Conservation (phyloP, 2,888 invertebrate species). For the Acleris holmiana region DNA sequence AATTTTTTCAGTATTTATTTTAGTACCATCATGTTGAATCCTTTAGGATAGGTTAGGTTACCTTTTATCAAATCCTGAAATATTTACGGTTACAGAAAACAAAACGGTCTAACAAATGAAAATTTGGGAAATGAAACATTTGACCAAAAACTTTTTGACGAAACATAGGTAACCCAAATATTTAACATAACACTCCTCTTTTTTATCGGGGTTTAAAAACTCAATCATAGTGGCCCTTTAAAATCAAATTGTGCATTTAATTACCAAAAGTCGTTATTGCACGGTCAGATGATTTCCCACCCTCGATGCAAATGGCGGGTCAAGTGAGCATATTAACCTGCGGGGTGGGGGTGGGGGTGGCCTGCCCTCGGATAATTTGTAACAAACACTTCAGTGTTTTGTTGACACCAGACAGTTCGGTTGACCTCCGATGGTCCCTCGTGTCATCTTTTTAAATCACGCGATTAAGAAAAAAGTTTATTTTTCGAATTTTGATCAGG, state of each 20-base stretch:
- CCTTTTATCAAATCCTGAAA: too few species aligned
- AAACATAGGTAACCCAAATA: too few species aligned
- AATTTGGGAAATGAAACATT: too few species aligned
- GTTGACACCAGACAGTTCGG: conserved; percentile 68
- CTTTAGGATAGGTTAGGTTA: too few species aligned
- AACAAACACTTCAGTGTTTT: conserved; percentile 71
- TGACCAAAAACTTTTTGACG: too few species aligned
- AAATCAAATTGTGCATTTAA: conserved; percentile 39
- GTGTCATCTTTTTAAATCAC: conserved; percentile 55
- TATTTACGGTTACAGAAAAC: too few species aligned
- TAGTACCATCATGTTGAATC: too few species aligned
- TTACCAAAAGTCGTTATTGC: conserved; percentile 50
- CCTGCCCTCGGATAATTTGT: conserved; percentile 70
- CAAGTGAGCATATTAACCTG: conserved; percentile 77
- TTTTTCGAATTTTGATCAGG: conserved; percentile 9
- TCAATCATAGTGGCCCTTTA: conserved; percentile 23
- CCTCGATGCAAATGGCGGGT: conserved; percentile 66
- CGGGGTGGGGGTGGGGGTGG: conserved; percentile 71
- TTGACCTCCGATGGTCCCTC: conserved; percentile 68
- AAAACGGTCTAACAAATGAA: too few species aligned
- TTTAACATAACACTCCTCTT: too few species aligned
- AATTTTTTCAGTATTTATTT: too few species aligned
- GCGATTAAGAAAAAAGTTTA: conserved; percentile 17
- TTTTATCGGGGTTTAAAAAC: neutral
- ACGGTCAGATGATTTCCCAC: conserved; percentile 71